phyloP scores from a whole-genome alignment of 2,888 invertebrate genomes.

The Oligia latruncula region DNA sequence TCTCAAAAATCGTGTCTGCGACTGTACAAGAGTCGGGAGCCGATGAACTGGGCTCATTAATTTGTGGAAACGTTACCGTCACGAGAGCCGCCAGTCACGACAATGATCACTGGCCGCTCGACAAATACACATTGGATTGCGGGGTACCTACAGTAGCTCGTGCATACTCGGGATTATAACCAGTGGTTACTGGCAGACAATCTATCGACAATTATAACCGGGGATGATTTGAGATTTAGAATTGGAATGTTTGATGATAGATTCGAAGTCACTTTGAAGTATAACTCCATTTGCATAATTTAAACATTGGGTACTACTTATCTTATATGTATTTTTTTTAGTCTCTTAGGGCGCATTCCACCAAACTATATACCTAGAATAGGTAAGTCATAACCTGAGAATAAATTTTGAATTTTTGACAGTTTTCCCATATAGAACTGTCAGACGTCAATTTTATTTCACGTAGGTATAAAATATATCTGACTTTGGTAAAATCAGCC shows the following conservation, averaged over 20 bases:
- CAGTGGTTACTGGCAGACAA: not conserved
- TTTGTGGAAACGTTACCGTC: slow-evolving; percentile 40
- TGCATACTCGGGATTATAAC: not conserved
- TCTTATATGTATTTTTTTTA: not conserved
- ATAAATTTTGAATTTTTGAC: too few species aligned
- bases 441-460: too few species aligned
- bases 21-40: slow-evolving; percentile 35
- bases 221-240: not conserved
- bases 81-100: slow-evolving; percentile 49
- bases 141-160: not conserved
- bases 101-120: not conserved
- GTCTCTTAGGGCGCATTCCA: too few species aligned
- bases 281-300: not conserved
- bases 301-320: not conserved
- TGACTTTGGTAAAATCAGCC: too few species aligned
- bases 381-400: too few species aligned
- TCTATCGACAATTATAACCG: not conserved
- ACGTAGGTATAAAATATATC: too few species aligned
- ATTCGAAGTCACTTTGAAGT: not conserved
- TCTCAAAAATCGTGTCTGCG: slow-evolving; percentile 2
- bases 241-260: slow-evolving; percentile 12
- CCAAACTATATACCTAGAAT: too few species aligned
- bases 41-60: slow-evolving; percentile 32
- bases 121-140: slow-evolving; percentile 27
- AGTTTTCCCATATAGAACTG: too few species aligned